phyloP scores from a whole-genome alignment of 37 sponge, comb jelly and placozoan species.

The Oscarella lobularis region DNA sequence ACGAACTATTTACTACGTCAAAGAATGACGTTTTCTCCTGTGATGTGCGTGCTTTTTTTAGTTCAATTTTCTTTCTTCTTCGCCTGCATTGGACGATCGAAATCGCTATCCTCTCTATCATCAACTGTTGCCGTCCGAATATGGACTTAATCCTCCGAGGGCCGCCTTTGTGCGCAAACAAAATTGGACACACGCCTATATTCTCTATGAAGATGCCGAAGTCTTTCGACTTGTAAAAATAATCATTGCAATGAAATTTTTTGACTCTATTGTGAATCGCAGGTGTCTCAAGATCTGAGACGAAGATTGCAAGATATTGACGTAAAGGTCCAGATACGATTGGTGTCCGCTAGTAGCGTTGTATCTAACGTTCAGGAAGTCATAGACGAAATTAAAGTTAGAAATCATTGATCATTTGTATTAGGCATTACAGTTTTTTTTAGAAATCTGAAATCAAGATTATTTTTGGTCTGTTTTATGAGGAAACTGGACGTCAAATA shows the following conservation, averaged over 20 bases:
- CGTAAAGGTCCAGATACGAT: neutral
- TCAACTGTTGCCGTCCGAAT: neutral
- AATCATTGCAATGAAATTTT: neutral
- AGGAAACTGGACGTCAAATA: neutral
- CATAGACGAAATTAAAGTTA: neutral
- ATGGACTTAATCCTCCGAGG: neutral
- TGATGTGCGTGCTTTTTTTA: neutral
- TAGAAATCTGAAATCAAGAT: neutral
- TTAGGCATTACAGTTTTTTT: neutral
- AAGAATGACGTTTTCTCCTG: too few relatives aligned
- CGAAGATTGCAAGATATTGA: neutral
- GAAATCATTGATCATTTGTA: neutral
- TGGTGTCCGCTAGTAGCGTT: neutral
- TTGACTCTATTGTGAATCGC: neutral
- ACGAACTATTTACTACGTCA: too few relatives aligned
- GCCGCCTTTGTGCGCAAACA: neutral
- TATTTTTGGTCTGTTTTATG: neutral
- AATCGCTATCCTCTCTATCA: neutral
- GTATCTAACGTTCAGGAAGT: neutral
- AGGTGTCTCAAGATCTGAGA: too few relatives aligned
- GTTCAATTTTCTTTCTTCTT: neutral
- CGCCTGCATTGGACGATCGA: neutral
- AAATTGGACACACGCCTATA: neutral
- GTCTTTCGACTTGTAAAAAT: neutral
- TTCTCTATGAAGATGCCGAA: neutral